Evolutionary conservation across 2,113 vertebrate species (phyloP).

Genomic region (Diadophis punctatus): DNA sequence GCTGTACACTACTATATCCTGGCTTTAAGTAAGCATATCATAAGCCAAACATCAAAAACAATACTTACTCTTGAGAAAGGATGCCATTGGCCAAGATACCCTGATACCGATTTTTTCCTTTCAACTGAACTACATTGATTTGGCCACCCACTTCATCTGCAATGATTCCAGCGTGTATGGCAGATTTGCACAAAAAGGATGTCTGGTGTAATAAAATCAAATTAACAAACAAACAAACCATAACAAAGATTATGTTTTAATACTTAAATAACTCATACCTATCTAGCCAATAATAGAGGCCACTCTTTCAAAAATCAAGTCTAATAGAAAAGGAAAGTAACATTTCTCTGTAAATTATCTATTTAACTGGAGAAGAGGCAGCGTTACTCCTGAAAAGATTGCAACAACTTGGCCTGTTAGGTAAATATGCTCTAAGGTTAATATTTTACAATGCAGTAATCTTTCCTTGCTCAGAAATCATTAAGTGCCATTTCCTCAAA

Average conservation of each 20-base stretch:
- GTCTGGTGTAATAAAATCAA: constrained; percentile 71
- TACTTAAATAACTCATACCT: background rate
- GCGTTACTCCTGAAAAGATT: background rate
- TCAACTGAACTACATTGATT: constrained; percentile 73
- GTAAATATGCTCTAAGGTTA: constrained; percentile 1
- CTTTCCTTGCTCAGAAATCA: background rate
- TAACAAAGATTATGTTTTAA: background rate
- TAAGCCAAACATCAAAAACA: accelerated
- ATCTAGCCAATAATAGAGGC: background rate
- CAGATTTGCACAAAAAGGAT: constrained; percentile 82
- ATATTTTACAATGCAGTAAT: constrained; percentile 2
- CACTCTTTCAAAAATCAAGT: background rate
- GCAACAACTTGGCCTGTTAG: background rate
- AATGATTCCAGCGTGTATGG: constrained; percentile 80
- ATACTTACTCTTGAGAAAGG: constrained; percentile 77
- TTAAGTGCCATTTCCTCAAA: background rate
- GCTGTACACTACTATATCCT: background rate
- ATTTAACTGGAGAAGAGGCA: background rate
- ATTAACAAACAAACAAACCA: background rate
- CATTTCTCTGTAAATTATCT: background rate
- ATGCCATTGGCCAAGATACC: constrained; percentile 76
- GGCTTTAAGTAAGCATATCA: background rate
- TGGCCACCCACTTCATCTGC: constrained; percentile 78
- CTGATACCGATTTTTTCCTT: constrained; percentile 75
- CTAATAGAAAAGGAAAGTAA: background rate